A percentile compares a stretch with the other conserved stretches of the same genome.
phyloP scores from a whole-genome alignment of 1,140 invertebrate species.

The Euborellia annulipes region DNA sequence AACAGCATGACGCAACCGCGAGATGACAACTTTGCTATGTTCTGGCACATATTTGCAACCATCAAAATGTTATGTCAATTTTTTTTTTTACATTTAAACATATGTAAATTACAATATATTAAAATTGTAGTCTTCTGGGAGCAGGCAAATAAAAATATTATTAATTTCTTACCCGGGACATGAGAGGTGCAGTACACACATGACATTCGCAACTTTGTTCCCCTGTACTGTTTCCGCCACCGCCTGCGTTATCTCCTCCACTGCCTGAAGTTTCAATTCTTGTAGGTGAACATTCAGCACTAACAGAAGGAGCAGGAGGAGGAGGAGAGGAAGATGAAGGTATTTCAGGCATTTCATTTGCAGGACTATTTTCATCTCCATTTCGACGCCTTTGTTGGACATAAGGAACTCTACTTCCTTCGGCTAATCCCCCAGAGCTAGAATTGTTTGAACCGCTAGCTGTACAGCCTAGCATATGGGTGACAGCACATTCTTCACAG shows the following conservation, averaged over 20 bases:
- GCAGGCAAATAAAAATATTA: not conserved
- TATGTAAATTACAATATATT: no score
- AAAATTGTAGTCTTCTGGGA: no score
- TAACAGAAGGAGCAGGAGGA: not conserved
- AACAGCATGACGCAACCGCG: no score
- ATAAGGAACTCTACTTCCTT: no score
- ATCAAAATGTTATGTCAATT: no score
- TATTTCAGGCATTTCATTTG: not conserved
- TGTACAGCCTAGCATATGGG: conserved; percentile 12
- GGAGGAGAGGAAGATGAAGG: not conserved
- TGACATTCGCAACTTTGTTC: conserved; percentile 18
- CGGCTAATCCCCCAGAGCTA: no score
- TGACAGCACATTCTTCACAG: conserved; percentile 18
- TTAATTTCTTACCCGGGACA: conserved; percentile 10
- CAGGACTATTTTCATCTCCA: not conserved
- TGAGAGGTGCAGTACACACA: conserved; percentile 17
- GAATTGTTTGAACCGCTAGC: no score
- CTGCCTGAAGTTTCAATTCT: not conserved
- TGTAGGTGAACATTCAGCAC: no score
- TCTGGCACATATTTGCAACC: no score
- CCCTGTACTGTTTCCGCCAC: conserved; percentile 2
- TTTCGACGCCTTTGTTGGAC: not conserved
- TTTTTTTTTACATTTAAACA: no score
- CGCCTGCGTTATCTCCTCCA: conserved; percentile 2
- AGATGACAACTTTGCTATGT: no score